Conservation (phyloP, 2,888 invertebrate genomes). For the Sylvicola cinctus region DNA sequence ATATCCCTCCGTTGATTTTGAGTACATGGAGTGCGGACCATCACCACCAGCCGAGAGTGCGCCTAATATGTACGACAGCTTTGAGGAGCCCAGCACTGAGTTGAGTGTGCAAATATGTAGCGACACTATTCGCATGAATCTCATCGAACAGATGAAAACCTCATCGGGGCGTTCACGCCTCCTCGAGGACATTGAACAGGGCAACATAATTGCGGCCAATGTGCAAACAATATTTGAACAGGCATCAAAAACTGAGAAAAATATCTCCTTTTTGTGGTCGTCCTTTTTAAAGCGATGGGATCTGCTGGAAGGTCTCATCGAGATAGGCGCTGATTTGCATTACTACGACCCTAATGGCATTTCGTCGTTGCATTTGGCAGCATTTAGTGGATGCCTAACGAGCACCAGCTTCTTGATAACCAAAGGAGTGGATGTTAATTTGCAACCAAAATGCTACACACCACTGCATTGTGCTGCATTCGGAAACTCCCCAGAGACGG, state of each 20-base stretch:
- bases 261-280: conserved; percentile 51
- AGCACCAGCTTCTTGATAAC: conserved; percentile 47
- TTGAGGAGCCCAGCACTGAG: conserved; percentile 48
- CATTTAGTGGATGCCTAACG: conserved; percentile 56
- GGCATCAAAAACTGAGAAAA: conserved; percentile 44
- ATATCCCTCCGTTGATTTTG: conserved; percentile 46
- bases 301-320: conserved; percentile 38
- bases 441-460: conserved; percentile 48
- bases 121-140: conserved; percentile 50
- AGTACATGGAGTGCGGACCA: conserved; percentile 60
- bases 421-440: conserved; percentile 46
- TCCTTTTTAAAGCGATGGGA: conserved; percentile 51
- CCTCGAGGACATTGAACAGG: conserved; percentile 53
- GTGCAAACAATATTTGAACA: conserved; percentile 29
- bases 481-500: conserved; percentile 64
- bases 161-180: conserved; percentile 44
- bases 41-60: conserved; percentile 65
- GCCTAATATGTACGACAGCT: conserved; percentile 62
- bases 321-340: conserved; percentile 46
- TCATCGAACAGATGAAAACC: conserved; percentile 52
- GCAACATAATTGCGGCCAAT: conserved; percentile 37
- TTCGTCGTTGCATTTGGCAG: conserved; percentile 52
- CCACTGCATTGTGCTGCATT: conserved; percentile 82
- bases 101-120: conserved; percentile 50
- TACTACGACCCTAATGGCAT: conserved; percentile 53